Conservation (phyloP, 2,888 invertebrate species). For the Oligia latruncula region DNA sequence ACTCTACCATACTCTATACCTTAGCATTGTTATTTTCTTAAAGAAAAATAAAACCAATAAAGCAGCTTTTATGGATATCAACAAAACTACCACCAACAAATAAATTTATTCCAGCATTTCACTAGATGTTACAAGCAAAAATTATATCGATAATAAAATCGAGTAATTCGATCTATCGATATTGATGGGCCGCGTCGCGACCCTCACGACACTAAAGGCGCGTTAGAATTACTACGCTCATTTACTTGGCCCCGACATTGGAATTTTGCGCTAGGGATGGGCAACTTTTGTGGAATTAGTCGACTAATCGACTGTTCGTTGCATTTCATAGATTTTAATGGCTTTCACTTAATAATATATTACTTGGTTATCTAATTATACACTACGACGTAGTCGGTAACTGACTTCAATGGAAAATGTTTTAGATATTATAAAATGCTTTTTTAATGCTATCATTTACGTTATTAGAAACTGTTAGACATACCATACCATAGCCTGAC, state of each 20-base stretch:
- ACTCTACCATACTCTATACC: background rate
- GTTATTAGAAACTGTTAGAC: background rate
- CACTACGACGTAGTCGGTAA: background rate
- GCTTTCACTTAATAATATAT: background rate
- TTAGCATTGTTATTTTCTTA: background rate
- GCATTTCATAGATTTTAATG: background rate
- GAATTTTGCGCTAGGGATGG: constrained; percentile 52
- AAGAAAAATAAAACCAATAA: background rate
- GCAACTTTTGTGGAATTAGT: constrained; percentile 21
- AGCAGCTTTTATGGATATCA: background rate
- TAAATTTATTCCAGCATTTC: constrained; percentile 40
- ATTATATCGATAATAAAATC: constrained; percentile 66
- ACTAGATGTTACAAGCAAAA: constrained; percentile 50
- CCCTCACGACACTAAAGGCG: constrained; percentile 56
- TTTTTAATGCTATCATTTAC: no score
- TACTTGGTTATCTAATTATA: constrained; percentile 2
- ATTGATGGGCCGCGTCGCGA: constrained; percentile 56
- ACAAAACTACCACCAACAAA: constrained; percentile 25
- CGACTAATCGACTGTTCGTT: constrained; percentile 16
- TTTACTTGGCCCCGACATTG: constrained; percentile 51
- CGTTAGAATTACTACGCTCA: constrained; percentile 63
- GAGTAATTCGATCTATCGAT: constrained; percentile 66
- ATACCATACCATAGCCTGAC: background rate
- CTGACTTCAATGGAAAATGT: no score
- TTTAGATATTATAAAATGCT: no score